phyloP scores from a whole-genome alignment of 1,140 invertebrate species.

The Caenorhabditis brenneri region DNA sequence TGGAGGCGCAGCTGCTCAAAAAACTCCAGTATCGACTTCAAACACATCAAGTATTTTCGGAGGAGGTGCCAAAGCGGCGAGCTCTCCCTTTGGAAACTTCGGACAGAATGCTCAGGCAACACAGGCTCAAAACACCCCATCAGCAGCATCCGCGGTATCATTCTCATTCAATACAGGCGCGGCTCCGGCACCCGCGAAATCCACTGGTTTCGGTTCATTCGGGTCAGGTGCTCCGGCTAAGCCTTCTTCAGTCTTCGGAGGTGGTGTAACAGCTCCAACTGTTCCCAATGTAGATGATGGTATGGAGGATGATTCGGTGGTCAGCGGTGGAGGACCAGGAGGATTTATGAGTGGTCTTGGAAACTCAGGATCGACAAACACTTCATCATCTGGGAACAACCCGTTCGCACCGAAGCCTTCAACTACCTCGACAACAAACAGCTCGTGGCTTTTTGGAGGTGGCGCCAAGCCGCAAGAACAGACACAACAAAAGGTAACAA shows the following conservation, averaged over 20 bases:
- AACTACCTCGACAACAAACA: not conserved
- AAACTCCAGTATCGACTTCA: not conserved
- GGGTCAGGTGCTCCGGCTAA: not conserved
- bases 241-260: not conserved
- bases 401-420: not conserved
- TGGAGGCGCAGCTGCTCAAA: not conserved
- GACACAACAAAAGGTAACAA: not conserved
- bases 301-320: slow-evolving; percentile 23
- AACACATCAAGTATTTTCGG: not conserved
- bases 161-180: slow-evolving; percentile 9
- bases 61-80: not conserved
- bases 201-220: not conserved
- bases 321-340: not conserved
- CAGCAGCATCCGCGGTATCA: not conserved
- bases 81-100: slow-evolving; percentile 4
- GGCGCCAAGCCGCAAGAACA: not conserved
- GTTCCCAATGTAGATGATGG: slow-evolving; percentile 9
- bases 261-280: not conserved
- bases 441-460: slow-evolving; percentile 22
- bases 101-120: not conserved
- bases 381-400: not conserved
- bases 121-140: not conserved
- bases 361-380: not conserved
- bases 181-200: not conserved
- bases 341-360: slow-evolving; percentile 23